Base-by-base conservation (phyloP, 2,888 invertebrate genomes). In the Phrixothrix hirtus region DNA sequence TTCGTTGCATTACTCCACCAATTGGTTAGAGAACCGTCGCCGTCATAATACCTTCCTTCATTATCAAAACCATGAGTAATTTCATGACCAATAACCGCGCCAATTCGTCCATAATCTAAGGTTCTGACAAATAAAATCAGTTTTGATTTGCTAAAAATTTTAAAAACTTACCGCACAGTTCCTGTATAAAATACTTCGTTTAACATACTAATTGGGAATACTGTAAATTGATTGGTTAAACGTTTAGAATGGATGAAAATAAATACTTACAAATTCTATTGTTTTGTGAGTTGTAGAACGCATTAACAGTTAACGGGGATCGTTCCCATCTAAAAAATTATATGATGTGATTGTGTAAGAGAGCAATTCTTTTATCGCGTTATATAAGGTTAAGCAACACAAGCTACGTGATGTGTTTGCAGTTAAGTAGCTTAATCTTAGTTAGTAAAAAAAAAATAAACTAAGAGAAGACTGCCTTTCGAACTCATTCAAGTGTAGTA, bases 271-370 rank as follows among this genome's bases (percentile, higher is more conserved):
- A 72, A 54, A 74, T 79, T 71, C 66, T 69, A 60, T 72, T 76
- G 52, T 70, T 82, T 31, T 79, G 78, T 17, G 81, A 76, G 61
- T 80, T 82, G 71, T 86, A 86, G 68, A 82, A 86, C 0, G 85
- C 85, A 65, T 86, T 86, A 1, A 83, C 82, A 17, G 79, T 75
- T 11, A 83, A 79, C 0, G 82, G 80, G 1, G 75, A 75, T 49
- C 68, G 66, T 32, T 66, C 70, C 76, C 76, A 76, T 32, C 75
- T 75, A 42, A 37, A 62, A 59, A 9, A 27, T 13, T n/a, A 21
- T 29, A 29, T 3, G 44, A 53, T 30, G 44, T 37, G n/a, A n/a
- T n/a, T n/a, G n/a, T n/a, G n/a, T n/a, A n/a, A n/a, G n/a, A n/a
- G n/a, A n/a, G n/a, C n/a, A n/a, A n/a, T n/a, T n/a, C n/a, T n/a